A percentile compares a stretch with the other conserved stretches of the same genome.
phyloP scores from a whole-genome alignment of 2,888 invertebrate species.

The Drosophila austrosaltans region DNA sequence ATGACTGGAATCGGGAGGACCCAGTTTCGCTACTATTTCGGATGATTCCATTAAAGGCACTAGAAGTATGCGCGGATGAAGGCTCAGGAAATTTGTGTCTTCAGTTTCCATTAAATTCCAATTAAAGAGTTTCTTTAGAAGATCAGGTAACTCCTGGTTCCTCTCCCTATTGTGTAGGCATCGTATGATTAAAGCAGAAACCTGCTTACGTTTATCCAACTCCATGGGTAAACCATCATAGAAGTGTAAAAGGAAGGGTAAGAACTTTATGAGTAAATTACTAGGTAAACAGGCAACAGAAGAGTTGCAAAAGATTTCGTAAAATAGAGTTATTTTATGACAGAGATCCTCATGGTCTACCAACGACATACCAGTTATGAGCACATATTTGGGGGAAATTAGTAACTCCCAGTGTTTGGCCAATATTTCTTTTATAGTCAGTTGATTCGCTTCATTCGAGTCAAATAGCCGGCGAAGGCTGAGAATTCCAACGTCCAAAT shows the following conservation, averaged over 20 bases:
- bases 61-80: slow-evolving; percentile 71
- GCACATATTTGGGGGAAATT: slow-evolving; percentile 63
- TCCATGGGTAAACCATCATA: slow-evolving; percentile 65
- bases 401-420: slow-evolving; percentile 59
- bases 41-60: slow-evolving; percentile 31
- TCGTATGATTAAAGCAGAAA: slow-evolving; percentile 68
- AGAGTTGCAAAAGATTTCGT: slow-evolving; percentile 80
- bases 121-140: slow-evolving; percentile 62
- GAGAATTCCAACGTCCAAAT: slow-evolving; percentile 66
- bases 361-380: slow-evolving; percentile 73
- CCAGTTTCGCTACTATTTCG: slow-evolving; percentile 60
- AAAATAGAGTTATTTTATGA: slow-evolving; percentile 61
- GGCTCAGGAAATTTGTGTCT: slow-evolving; percentile 45
- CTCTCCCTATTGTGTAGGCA: slow-evolving; percentile 77
- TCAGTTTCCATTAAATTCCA: slow-evolving; percentile 39
- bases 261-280: slow-evolving; percentile 63
- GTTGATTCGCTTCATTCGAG: slow-evolving; percentile 61
- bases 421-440: slow-evolving; percentile 51
- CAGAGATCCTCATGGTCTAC: slow-evolving; percentile 77
- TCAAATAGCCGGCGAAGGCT: slow-evolving; percentile 76
- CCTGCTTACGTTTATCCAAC: slow-evolving; percentile 44
- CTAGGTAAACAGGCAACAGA: slow-evolving; percentile 80
- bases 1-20: slow-evolving; percentile 31
- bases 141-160: slow-evolving; percentile 59
- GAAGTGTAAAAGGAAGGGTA: slow-evolving; percentile 77